A percentile compares a stretch with the other conserved stretches of the same genome.
Evolutionary conservation across 1,140 invertebrate species (phyloP).

Genomic region (Trinorchestia longiramus): DNA sequence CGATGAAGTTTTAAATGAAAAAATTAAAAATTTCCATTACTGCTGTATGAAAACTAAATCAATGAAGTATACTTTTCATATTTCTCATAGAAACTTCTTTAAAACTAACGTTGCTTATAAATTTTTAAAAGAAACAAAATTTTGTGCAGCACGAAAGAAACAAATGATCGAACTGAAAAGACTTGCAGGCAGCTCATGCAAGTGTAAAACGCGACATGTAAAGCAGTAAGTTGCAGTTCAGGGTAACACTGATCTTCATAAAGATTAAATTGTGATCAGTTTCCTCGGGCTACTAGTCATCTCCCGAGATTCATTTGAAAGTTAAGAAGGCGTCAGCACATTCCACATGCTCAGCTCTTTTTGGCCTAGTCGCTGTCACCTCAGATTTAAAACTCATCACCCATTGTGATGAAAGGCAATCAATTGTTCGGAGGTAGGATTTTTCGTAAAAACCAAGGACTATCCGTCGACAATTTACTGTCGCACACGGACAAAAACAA

Average conservation of each 20-base stretch:
- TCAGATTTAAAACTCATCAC: not conserved
- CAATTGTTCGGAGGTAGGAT: not conserved
- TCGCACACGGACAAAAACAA: not conserved
- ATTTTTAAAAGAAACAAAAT: not conserved
- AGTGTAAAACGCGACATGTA: not conserved
- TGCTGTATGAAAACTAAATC: not conserved
- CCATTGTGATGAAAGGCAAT: not conserved
- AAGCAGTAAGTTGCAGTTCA: not conserved
- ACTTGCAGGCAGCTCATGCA: not conserved
- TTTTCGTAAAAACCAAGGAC: not conserved
- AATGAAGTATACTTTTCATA: not conserved
- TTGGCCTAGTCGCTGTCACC: no score
- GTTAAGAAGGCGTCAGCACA: no score
- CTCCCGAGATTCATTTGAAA: no score
- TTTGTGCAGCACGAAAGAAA: not conserved
- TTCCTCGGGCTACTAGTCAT: no score
- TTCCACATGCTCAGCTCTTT: no score
- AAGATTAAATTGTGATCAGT: not conserved
- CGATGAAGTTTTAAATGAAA: not conserved
- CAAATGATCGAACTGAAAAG: not conserved
- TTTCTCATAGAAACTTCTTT: not conserved
- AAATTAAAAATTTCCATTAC: not conserved
- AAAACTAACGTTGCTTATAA: not conserved
- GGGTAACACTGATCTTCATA: not conserved
- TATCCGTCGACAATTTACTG: not conserved